A percentile compares a stretch with the other conserved stretches of the same genome.
Evolutionary conservation across 1,140 invertebrate species (phyloP).

Genomic region (Atta texana): DNA sequence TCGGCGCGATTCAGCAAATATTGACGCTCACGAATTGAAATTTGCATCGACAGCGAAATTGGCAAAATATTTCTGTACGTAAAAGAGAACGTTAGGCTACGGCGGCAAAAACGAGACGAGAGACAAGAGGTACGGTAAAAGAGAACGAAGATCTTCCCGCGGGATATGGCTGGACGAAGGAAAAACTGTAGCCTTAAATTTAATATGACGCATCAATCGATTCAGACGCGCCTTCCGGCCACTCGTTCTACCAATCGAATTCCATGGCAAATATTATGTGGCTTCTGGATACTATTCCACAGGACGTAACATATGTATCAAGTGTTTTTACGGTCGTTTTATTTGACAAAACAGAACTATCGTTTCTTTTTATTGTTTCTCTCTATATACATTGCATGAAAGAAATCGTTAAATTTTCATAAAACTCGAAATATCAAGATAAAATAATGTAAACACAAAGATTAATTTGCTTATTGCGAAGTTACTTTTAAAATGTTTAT

Average conservation of each 20-base stretch:
- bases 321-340: slow-evolving; percentile 9
- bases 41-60: slow-evolving; percentile 75
- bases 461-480: neutral
- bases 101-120: slow-evolving; percentile 16
- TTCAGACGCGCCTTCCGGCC: slow-evolving; percentile 33
- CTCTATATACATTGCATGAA: neutral
- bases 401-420: slow-evolving; percentile 1
- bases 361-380: slow-evolving; percentile 18
- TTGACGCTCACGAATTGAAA: slow-evolving; percentile 75
- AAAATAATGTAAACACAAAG: neutral
- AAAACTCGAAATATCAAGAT: neutral
- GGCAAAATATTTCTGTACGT: slow-evolving; percentile 76
- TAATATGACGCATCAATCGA: slow-evolving; percentile 69
- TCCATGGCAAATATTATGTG: slow-evolving; percentile 53
- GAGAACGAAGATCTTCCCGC: slow-evolving; percentile 55
- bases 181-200: slow-evolving; percentile 71
- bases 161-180: slow-evolving; percentile 65
- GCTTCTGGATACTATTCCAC: slow-evolving; percentile 21
- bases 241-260: slow-evolving; percentile 23
- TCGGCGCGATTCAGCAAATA: slow-evolving; percentile 75
- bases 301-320: neutral
- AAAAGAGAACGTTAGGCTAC: slow-evolving; percentile 66
- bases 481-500: neutral
- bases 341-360: slow-evolving; percentile 1
- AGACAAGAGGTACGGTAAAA: slow-evolving; percentile 31